Evolutionary conservation across 2,113 vertebrate species (phyloP).

Genomic region (Chunga burmeisteri): DNA sequence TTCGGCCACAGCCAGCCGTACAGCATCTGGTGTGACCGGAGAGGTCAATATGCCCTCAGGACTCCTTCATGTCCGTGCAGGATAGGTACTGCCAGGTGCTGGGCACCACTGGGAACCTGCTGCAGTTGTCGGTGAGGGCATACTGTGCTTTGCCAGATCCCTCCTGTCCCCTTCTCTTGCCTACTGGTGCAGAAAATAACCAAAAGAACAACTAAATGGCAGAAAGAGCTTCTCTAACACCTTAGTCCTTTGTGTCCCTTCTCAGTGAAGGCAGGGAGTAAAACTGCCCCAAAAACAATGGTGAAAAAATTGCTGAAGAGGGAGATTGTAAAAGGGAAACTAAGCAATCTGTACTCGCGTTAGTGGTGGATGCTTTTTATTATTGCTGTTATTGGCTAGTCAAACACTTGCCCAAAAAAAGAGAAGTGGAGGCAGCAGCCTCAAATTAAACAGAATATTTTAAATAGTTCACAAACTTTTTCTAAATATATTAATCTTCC

Average conservation of each 20-base stretch:
- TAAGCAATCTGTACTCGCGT: background rate
- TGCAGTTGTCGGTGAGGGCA: background rate
- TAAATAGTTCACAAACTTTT: background rate
- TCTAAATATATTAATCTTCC: background rate
- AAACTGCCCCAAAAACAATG: background rate
- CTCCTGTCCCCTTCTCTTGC: background rate
- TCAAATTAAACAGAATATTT: slow-evolving; percentile 1
- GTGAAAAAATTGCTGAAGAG: background rate
- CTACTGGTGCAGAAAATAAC: background rate
- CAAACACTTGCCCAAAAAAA: background rate
- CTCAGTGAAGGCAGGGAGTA: background rate
- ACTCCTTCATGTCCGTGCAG: background rate
- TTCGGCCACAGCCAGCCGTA: rapidly evolving
- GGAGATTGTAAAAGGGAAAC: background rate
- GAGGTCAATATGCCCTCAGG: background rate
- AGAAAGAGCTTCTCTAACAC: background rate
- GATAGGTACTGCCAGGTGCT: background rate
- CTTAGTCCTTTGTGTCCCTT: background rate
- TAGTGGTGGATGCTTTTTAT: background rate
- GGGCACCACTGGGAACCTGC: background rate
- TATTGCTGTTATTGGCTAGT: background rate
- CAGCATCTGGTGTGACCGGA: background rate
- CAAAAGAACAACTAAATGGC: background rate
- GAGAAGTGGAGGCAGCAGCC: background rate
- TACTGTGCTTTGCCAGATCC: background rate